Base-by-base conservation (phyloP, 2,113 vertebrate genomes). In the Hydrochoerus hydrochaeris region DNA sequence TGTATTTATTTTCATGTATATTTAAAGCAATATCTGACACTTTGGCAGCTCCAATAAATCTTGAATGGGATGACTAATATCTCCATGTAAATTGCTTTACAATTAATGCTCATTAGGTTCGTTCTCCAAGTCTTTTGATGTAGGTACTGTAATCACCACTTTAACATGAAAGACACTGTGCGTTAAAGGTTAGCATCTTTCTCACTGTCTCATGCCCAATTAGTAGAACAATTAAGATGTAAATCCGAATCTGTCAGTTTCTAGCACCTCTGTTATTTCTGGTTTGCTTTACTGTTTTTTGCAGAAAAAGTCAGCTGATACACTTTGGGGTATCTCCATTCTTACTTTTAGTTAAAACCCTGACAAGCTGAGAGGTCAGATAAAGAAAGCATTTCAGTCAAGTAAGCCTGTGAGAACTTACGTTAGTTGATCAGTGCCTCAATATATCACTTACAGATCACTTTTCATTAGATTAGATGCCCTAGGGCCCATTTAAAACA, bases 321-420 rank as follows among this genome's bases (percentile, higher is more conserved):
- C 16, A 54, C 22, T 82, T 78, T 71, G n/a, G 78, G 22, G 35
- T 44, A 19, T 7, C 24, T 88, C 22, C 17, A 69, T 63, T 67
- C n/a, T 35, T 89, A 87, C 75, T 95, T 95, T 89, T 95, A 96
- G 90, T 86, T 95, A 92, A 94, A 93, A 89, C 11, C 24, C 58
- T 95, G 30, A 54, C 24, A 88, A 65, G 52, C 26, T 85, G 35
- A 57, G 52, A 69, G 90, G 9, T 62, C 3, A 6, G 41, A 89
- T 86, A 85, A 85, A 92, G 86, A 46, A 46, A 77, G 52, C 46
- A 30, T 90, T 93, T 91, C 88, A 95, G 41, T 14, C 73, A 38
- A 41, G 46, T 75, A 88, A 94, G 65, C 65, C 49, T 38, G 32
- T 63, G 54, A 94, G 57, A 52, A 92, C 77, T 91, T 67, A 75